These are phyloP conservation scores for Rhineura floridana DNA, from an alignment of 2,113 vertebrate species.

Conservation along the genomic window DNA sequence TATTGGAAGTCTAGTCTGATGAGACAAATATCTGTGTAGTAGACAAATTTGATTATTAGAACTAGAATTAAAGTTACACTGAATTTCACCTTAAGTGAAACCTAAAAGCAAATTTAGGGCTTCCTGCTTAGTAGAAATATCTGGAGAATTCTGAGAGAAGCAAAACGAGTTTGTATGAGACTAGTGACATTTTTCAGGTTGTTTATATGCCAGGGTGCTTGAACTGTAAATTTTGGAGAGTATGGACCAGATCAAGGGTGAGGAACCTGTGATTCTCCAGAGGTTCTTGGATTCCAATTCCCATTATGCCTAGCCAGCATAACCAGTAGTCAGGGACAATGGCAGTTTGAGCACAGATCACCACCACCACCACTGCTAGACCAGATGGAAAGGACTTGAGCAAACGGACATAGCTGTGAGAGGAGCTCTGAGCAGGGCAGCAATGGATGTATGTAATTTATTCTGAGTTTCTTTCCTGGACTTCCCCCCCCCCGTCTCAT, in stretches of 20 bases:
- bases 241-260: background rate
- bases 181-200: background rate
- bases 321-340: too few species aligned
- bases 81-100: background rate
- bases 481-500: too few species aligned
- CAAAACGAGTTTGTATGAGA: background rate
- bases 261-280: too few species aligned
- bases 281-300: too few species aligned
- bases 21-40: background rate
- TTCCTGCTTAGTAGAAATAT: background rate
- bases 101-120: background rate
- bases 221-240: background rate
- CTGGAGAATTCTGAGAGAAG: background rate
- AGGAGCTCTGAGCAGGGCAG: background rate
- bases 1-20: background rate
- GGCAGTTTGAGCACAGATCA: too few species aligned
- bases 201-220: background rate
- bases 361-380: too few species aligned
- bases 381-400: background rate
- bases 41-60: background rate
- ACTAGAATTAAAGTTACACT: background rate
- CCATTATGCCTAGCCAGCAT: too few species aligned
- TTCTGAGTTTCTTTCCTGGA: too few species aligned
- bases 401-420: background rate
- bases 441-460: too few species aligned